A percentile compares a stretch with the other conserved stretches of the same genome.
Evolutionary conservation across 1,140 invertebrate species (phyloP).

Genomic region (Polypedilum pembai): DNA sequence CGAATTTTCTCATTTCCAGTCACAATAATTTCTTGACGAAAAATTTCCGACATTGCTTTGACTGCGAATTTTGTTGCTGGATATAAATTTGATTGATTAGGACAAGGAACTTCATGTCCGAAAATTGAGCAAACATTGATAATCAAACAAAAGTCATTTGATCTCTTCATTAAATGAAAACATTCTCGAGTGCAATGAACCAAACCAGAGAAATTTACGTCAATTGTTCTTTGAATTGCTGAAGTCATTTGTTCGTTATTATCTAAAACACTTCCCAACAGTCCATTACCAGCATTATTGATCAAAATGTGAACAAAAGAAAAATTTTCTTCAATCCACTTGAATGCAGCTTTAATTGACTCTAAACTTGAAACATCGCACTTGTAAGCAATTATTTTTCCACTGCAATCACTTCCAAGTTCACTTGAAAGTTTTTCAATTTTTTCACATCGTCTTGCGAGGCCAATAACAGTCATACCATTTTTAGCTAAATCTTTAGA

Average conservation of each 20-base stretch:
- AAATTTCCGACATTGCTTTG: conserved; percentile 51
- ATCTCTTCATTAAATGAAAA: conserved; percentile 39
- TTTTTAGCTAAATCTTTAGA: conserved; percentile 46
- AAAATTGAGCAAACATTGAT: background rate
- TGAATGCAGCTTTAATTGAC: conserved; percentile 57
- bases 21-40: conserved; percentile 43
- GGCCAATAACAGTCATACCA: conserved; percentile 56
- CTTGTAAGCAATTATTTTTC: conserved; percentile 34
- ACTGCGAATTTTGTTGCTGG: conserved; percentile 54
- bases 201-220: conserved; percentile 62
- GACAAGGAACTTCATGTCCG: background rate
- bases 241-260: background rate
- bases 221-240: conserved; percentile 41
- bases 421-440: conserved; percentile 43
- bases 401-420: background rate
- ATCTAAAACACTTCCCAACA: background rate
- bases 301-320: conserved; percentile 62
- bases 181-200: conserved; percentile 59
- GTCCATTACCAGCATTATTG: conserved; percentile 61
- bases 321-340: conserved; percentile 51
- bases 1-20: conserved; percentile 2
- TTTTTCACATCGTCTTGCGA: conserved; percentile 51
- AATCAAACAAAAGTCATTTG: conserved; percentile 31
- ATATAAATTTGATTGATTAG: conserved; percentile 44
- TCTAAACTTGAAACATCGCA: conserved; percentile 58